These are phyloP conservation scores for Maccullochella peelii DNA, from an alignment of 2,113 vertebrate genomes.

Conservation along the genomic window DNA sequence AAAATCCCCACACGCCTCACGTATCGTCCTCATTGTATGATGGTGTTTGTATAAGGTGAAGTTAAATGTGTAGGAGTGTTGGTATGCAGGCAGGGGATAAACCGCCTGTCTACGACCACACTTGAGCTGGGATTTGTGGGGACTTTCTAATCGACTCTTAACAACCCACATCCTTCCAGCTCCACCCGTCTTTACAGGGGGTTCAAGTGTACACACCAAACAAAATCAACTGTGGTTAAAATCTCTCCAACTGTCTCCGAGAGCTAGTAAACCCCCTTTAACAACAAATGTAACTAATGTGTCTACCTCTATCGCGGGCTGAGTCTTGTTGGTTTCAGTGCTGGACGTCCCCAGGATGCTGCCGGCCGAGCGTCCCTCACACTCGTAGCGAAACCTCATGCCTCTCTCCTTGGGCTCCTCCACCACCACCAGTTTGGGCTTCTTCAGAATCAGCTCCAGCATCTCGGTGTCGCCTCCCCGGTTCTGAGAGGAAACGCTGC, in stretches of 20 bases:
- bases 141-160: constrained; percentile 67
- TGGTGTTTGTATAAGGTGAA: not conserved
- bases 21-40: not conserved
- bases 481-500: constrained; percentile 20
- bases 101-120: constrained; percentile 47
- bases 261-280: constrained; percentile 44
- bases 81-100: constrained; percentile 12
- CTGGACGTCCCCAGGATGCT: constrained; percentile 92
- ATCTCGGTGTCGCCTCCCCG: constrained; percentile 39
- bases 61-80: not conserved
- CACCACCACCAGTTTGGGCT: constrained; percentile 85
- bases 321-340: constrained; percentile 89
- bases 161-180: constrained; percentile 46
- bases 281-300: not conserved
- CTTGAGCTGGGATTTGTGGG: constrained; percentile 48
- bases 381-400: constrained; percentile 95
- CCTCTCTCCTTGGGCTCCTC: constrained; percentile 95
- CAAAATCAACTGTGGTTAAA: constrained; percentile 22
- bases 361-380: constrained; percentile 92
- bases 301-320: constrained; percentile 89
- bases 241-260: not conserved
- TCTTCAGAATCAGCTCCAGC: constrained; percentile 80
- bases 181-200: not conserved
- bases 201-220: constrained; percentile 13
- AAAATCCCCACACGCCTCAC: too few relatives aligned